Evolutionary conservation across 2,888 invertebrate species (phyloP), one percentile per base, ranked within the genome.

Genomic region (Tetrapedia diversipes): DNA sequence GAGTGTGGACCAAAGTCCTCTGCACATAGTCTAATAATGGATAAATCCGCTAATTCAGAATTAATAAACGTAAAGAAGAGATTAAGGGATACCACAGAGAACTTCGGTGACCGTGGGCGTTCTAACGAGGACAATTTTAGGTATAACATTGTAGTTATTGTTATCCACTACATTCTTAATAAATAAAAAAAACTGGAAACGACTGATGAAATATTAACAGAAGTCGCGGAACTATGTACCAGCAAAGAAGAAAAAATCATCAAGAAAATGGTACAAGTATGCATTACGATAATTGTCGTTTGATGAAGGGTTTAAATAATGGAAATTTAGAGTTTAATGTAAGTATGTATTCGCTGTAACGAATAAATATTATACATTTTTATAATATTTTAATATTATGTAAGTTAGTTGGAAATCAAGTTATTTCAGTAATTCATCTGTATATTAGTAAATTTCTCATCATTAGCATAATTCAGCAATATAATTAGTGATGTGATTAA

Each of bases 181-280:
- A 10, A 7, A 16, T 4, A 11, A 10, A 39, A 19, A 0, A 6
- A 8, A 10, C n/a, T 24, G 14, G 22, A 22, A 29, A 51, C 8
- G 11, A 39, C 19, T 45, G 7, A 29, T 29, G 11, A 29, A 53
- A 34, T 51, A 8, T 37, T 29, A 19, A 8, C 60, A 83, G 83
- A 32, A 73, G 67, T 7, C 68, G 64, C 7, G 75, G 70, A 14
- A 39, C 61, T n/a, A 68, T 61, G 56, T 71, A 80, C 43, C 78
- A 82, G 47, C 60, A 81, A 27, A 77, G 80, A 11, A 85, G 81
- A 61, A 74, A 53, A n/a, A 54, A 76, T 47, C 79, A 79, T 10
- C 76, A 69, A 37, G 84, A 84, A 7, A 64, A 39, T 4, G n/a
- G 39, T 24, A 60, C 63, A 2, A 63, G 24, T 37, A 74, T 37